Conservation (phyloP, 2,888 invertebrate genomes). For the Nymphalis urticae region DNA sequence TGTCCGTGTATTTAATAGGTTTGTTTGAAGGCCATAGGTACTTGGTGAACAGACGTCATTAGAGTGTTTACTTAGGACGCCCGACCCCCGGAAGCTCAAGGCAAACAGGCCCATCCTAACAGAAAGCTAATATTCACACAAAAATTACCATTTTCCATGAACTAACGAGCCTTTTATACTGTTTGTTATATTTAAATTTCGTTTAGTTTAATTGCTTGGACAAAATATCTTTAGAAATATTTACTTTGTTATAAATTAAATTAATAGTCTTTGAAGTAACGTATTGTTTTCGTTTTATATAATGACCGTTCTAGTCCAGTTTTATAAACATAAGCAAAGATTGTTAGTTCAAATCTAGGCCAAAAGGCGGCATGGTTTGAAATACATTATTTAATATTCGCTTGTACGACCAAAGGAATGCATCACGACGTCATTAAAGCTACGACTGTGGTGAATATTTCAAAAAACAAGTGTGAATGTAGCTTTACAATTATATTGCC, state of each 20-base stretch:
- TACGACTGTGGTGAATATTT: no score
- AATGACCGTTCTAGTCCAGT: no score
- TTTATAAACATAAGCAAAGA: no score
- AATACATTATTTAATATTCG: no score
- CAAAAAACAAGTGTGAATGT: no score
- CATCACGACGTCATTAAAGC: no score
- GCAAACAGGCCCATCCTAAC: constrained; percentile 48
- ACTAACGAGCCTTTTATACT: constrained; percentile 20
- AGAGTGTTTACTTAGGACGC: constrained; percentile 44
- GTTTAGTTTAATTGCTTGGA: background rate
- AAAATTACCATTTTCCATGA: constrained; percentile 25
- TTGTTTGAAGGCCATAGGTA: constrained; percentile 19
- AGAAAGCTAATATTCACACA: constrained; percentile 33
- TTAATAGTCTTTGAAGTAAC: background rate
- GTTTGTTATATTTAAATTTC: constrained; percentile 17
- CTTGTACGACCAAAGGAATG: no score
- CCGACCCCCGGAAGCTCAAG: constrained; percentile 48
- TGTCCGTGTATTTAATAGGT: constrained; percentile 2
- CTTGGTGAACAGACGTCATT: constrained; percentile 20
- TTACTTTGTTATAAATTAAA: background rate
- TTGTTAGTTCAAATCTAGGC: no score
- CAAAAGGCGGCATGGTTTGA: no score
- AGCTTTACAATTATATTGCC: no score
- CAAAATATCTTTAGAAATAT: background rate
- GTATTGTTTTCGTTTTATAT: background rate